Base-by-base conservation (phyloP, 2,113 vertebrate species). In the Centropus unirufus region DNA sequence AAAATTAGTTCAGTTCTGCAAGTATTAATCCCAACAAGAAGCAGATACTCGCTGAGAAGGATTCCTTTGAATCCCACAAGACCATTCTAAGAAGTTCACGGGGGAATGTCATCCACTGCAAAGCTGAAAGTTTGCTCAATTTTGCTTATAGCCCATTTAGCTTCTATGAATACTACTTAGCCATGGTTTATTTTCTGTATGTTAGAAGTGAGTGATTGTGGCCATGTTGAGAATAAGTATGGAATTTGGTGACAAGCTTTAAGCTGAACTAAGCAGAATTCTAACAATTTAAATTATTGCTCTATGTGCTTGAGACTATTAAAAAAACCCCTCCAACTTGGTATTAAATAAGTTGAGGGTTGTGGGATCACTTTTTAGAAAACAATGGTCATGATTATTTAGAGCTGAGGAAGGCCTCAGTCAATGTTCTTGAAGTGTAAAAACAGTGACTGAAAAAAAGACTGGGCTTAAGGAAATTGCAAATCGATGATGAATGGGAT, bases 181-280 rank as follows among this genome's bases (percentile, higher is more conserved):
- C 55, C 44, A 14, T 8, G 2, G 20, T 9, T 0, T 0, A 22
- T 36, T 62, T 36, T 5, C 11, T 24, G 29, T 9, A 9, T 72
- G 46, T n/a, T 46, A 64, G 34, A 80, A 2, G 2, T 36, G 14
- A 84, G 14, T 59, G 8, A 54, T n/a, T 68, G 51, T 54, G 27
- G 3, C 20, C n/a, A 44, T 36, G 17, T 42, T 58, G 23, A 75
- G n/a, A 89, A 75, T 75, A 83, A 82, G 9, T 30, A 70, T 36
- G 26, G 49, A 47, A 57, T 70, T 75, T 47, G 47, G 13, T 24
- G 22, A 19, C 32, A 58, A 58, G 4, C 7, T 34, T 70, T 69
- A 91, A 58, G 7, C 6, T 36, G 46, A 82, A 39, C 27, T 40
- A 66, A 61, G 14, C 8, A 83, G 14, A 86, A 54, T 67, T 70